These are phyloP conservation scores for Mus minutoides DNA, from an alignment of 2,797 vertebrate genomes.

Conservation along the genomic window DNA sequence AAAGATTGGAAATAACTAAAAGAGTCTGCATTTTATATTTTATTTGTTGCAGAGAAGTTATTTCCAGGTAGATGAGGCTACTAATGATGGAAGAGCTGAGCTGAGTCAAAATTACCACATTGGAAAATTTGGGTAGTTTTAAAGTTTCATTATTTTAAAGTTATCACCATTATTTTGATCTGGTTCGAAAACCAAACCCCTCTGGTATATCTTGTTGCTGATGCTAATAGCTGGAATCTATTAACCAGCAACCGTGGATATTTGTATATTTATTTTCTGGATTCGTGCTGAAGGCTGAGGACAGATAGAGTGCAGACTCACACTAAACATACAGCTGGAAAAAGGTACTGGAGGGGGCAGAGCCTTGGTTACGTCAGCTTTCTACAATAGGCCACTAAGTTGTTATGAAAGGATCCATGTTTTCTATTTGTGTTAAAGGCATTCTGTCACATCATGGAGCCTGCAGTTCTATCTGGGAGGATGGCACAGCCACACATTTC, in stretches of 20 bases:
- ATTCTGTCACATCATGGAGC: background rate
- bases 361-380: background rate
- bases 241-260: background rate
- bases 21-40: background rate
- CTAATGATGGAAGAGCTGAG: background rate
- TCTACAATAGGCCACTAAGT: background rate
- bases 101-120: background rate
- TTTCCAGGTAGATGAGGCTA: slow-evolving; percentile 26
- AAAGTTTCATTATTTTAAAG: background rate
- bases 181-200: background rate
- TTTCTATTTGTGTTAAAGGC: background rate
- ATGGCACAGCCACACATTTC: accelerated
- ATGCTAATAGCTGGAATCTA: background rate
- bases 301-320: background rate
- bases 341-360: background rate
- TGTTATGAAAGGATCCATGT: background rate
- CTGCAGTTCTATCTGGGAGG: background rate
- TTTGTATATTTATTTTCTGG: background rate
- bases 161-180: background rate
- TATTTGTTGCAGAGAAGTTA: background rate
- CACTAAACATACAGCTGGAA: background rate
- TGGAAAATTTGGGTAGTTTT: background rate
- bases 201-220: background rate
- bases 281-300: background rate
- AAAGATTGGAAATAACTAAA: background rate